These are phyloP conservation scores for Candoia aspera DNA, from an alignment of 2,113 vertebrate species.

Conservation along the genomic window DNA sequence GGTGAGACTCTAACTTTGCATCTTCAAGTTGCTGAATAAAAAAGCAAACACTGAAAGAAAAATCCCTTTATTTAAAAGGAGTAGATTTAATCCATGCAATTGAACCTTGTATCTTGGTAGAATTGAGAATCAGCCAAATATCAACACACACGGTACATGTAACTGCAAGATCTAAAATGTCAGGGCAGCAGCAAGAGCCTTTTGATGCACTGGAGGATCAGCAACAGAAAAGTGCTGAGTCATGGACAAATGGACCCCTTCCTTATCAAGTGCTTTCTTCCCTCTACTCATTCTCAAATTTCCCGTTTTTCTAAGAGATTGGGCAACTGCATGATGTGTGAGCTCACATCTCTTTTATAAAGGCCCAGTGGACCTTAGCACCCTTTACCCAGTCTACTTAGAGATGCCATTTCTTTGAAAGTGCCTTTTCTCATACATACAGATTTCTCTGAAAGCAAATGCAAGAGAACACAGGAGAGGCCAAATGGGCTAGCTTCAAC, in stretches of 20 bases:
- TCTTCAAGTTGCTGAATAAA: neutral
- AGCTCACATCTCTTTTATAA: conserved; percentile 44
- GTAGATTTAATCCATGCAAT: neutral
- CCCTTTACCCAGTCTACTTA: neutral
- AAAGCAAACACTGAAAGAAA: neutral
- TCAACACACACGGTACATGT: neutral
- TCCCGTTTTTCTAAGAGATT: neutral
- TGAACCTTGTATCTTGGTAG: neutral
- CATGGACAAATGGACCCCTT: neutral
- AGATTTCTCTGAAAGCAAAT: conserved; percentile 50
- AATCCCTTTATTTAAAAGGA: neutral
- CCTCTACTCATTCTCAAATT: neutral
- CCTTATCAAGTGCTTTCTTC: neutral
- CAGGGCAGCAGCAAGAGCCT: too few relatives aligned
- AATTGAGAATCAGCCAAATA: neutral
- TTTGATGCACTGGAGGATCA: neutral
- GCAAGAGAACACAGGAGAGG: conserved; percentile 35
- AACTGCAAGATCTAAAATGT: neutral
- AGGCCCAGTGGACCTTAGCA: conserved; percentile 26
- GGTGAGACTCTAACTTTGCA: neutral
- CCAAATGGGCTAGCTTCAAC: conserved; percentile 30
- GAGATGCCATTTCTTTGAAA: conserved; percentile 53
- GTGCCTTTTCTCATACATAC: conserved; percentile 10
- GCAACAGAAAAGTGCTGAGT: neutral
- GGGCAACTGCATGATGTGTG: neutral